Conservation (phyloP, 2,113 vertebrate species). For the Odocoileus virginianus region DNA sequence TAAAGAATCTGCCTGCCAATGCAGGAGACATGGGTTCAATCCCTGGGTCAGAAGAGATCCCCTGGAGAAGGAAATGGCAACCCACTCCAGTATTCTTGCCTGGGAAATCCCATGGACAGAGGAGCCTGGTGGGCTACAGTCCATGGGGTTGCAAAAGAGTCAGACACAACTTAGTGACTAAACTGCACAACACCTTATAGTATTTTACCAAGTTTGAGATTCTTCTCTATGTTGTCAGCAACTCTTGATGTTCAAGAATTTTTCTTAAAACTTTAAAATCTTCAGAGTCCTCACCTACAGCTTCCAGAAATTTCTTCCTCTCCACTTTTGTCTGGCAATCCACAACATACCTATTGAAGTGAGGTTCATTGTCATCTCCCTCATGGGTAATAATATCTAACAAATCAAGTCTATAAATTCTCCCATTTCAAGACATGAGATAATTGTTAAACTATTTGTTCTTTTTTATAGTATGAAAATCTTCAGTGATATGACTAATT, state of each 20-base stretch:
- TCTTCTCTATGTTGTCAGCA: constrained; percentile 14
- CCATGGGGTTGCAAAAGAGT: background rate
- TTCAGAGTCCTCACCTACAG: background rate
- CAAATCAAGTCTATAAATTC: constrained; percentile 13
- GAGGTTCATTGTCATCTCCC: background rate
- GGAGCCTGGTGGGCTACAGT: background rate
- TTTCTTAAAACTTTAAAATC: background rate
- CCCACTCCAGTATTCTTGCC: background rate
- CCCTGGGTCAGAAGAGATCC: background rate
- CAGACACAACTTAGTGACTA: background rate
- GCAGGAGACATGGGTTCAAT: background rate
- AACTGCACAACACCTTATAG: background rate
- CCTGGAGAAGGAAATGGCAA: background rate
- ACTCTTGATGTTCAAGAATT: background rate
- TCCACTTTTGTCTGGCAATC: background rate
- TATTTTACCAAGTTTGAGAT: background rate
- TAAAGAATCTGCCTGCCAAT: background rate
- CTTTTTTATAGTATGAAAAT: background rate
- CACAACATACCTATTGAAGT: background rate
- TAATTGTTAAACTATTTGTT: background rate
- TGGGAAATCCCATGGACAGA: background rate
- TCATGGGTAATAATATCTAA: background rate
- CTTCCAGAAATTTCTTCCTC: background rate
- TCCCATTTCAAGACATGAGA: background rate
- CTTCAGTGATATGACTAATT: background rate